Conservation (phyloP, 2,797 vertebrate genomes). For the Myotis pilosus region DNA sequence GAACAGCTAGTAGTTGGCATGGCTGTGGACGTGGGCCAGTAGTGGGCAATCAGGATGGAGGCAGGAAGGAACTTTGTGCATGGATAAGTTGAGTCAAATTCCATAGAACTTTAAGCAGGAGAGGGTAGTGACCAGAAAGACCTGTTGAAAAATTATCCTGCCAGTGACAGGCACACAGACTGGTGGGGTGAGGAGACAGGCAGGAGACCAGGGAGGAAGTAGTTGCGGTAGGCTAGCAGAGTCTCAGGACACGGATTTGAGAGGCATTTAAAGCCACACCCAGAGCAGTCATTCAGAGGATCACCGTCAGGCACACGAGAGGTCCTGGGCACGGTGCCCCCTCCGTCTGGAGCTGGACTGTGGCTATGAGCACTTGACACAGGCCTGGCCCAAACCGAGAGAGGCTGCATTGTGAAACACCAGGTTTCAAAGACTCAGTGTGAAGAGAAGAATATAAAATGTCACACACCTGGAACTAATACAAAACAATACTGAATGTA, state of each 20-base stretch:
- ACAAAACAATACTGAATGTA: neutral
- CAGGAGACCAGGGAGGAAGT: neutral
- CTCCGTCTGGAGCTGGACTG: no score
- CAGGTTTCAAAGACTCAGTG: neutral
- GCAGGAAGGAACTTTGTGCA: neutral
- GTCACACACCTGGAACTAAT: neutral
- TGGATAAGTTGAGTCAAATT: neutral
- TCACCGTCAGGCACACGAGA: neutral
- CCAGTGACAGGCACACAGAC: neutral
- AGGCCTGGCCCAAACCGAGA: neutral
- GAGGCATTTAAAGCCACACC: neutral
- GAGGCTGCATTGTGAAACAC: neutral
- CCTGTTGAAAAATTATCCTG: neutral
- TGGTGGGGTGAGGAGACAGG: neutral
- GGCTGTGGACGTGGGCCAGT: neutral
- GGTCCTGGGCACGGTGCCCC: accelerated
- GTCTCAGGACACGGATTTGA: neutral
- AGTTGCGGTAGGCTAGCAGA: neutral
- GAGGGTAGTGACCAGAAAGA: neutral
- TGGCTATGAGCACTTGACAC: neutral
- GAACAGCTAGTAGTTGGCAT: neutral
- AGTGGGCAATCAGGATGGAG: neutral
- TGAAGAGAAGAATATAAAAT: neutral
- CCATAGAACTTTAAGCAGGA: neutral
- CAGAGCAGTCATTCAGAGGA: no score